Percentiles rank a stretch among this genome's conserved stretches.
Evolutionary conservation across 2,113 vertebrate species (phyloP).

Genomic region (Apteryx owenii): DNA sequence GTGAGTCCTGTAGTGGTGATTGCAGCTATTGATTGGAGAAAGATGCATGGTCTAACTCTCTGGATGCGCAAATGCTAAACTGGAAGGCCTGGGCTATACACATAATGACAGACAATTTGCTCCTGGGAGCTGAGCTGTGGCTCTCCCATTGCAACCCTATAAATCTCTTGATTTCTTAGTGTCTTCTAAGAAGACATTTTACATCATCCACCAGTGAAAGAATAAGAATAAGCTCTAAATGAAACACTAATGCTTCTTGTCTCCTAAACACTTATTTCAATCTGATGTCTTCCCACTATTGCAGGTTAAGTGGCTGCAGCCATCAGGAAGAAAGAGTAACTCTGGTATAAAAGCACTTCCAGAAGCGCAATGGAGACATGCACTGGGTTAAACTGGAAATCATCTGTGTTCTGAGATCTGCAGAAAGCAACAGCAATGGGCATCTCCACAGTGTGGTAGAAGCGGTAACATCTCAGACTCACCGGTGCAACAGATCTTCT

Average conservation of each 20-base stretch:
- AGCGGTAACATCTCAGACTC: not conserved
- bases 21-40: not conserved
- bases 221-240: not conserved
- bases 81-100: not conserved
- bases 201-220: not conserved
- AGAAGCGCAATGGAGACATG: not conserved
- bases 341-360: not conserved
- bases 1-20: rapidly evolving
- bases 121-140: not conserved
- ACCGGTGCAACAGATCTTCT: not conserved
- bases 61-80: not conserved
- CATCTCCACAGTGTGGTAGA: not conserved
- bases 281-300: not conserved
- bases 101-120: not conserved
- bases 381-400: not conserved
- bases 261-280: not conserved
- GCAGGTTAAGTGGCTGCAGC: not conserved
- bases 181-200: not conserved
- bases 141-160: not conserved
- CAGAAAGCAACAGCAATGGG: not conserved
- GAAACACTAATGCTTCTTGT: not conserved
- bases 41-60: not conserved
- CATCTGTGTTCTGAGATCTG: not conserved
- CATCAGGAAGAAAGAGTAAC: not conserved
- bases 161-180: not conserved